Conservation (phyloP, 2,113 vertebrate species). For the Ciconia maguari region DNA sequence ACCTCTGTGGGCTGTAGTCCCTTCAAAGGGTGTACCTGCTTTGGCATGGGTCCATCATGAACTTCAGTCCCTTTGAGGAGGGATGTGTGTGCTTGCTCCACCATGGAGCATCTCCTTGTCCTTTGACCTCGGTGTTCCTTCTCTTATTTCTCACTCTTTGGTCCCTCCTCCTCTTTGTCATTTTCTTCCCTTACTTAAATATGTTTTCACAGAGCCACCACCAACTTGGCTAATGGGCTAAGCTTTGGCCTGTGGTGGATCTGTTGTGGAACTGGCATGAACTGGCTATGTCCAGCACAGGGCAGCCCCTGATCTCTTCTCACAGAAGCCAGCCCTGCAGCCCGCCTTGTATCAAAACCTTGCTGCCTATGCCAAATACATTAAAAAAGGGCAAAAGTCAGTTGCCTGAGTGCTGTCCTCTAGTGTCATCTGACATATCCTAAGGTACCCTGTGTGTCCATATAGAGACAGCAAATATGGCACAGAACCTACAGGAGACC, state of each 20-base stretch:
- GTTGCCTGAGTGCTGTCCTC: background rate
- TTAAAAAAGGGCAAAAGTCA: background rate
- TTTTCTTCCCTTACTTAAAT: background rate
- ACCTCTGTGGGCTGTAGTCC: background rate
- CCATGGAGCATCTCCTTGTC: accelerated
- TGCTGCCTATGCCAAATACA: background rate
- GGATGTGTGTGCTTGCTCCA: accelerated
- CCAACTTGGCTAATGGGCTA: background rate
- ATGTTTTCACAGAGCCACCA: background rate
- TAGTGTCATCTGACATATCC: background rate
- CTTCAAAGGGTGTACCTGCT: background rate
- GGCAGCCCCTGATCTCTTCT: background rate
- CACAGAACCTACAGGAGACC: background rate
- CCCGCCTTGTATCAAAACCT: background rate
- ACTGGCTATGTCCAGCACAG: background rate
- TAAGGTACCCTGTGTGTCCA: background rate
- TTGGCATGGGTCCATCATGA: background rate
- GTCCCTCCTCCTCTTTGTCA: background rate
- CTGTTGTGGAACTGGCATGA: background rate
- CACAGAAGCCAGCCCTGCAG: background rate
- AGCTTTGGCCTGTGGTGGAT: background rate
- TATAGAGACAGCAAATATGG: accelerated
- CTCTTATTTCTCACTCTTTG: background rate
- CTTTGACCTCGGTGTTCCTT: background rate
- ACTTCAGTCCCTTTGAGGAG: background rate